Conservation (phyloP, 2,113 vertebrate genomes). For the Hassar affinis region DNA sequence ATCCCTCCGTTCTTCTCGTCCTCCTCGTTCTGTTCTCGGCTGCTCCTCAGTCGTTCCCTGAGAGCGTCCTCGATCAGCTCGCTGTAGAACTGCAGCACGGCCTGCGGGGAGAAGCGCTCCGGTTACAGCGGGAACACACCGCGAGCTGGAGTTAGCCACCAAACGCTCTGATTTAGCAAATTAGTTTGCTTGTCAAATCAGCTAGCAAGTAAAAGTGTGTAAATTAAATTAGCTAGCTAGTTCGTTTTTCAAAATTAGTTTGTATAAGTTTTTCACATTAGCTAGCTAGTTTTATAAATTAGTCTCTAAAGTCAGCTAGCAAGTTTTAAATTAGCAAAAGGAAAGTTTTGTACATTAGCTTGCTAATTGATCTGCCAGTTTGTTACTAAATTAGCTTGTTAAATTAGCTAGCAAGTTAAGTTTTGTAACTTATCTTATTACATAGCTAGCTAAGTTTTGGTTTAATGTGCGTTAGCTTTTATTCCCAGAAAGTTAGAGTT, state of each 20-base stretch:
- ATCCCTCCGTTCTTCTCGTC: conserved; percentile 63
- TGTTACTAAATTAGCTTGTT: neutral
- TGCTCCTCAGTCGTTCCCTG: conserved; percentile 65
- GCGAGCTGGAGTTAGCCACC: neutral
- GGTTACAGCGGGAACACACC: neutral
- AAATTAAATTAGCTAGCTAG: neutral
- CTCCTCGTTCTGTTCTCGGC: conserved; percentile 51
- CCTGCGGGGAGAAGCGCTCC: conserved; percentile 59
- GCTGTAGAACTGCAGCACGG: conserved; percentile 72
- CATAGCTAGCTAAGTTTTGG: neutral
- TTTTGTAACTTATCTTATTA: too few species aligned
- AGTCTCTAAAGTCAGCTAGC: too few species aligned
- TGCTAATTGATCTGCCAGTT: neutral
- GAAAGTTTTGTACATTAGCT: too few species aligned
- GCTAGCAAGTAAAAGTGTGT: too few species aligned
- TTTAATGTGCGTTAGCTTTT: neutral
- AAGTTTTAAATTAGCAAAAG: too few species aligned
- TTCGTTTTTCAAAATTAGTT: neutral
- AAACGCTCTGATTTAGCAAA: too few species aligned
- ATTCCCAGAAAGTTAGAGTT: neutral
- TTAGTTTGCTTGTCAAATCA: too few species aligned
- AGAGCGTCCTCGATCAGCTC: conserved; percentile 73
- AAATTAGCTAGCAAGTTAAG: neutral
- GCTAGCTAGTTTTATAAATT: neutral
- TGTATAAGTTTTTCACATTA: neutral